Conservation (phyloP, 1,140 invertebrate species). For the Zaprionus vittiger region DNA sequence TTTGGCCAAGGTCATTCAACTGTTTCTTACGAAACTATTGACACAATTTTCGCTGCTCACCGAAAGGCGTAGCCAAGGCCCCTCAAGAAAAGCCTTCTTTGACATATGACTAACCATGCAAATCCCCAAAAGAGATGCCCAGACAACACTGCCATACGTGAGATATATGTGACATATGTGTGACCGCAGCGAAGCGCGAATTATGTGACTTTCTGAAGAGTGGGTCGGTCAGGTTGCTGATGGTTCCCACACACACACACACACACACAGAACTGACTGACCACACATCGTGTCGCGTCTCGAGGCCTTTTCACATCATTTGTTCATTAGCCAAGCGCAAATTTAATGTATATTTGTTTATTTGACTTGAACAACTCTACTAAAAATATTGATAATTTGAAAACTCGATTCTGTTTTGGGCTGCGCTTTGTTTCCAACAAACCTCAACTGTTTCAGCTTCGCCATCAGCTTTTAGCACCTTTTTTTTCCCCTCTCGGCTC, state of each 20-base stretch:
- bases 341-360: constrained; percentile 47
- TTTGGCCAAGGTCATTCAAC: constrained; percentile 63
- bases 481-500: constrained; percentile 24
- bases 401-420: constrained; percentile 58
- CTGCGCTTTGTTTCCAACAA: constrained; percentile 11
- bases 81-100: constrained; percentile 47
- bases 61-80: constrained; percentile 53
- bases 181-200: constrained; percentile 46
- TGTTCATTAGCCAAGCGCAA: constrained; percentile 48
- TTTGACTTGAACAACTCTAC: constrained; percentile 7
- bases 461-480: constrained; percentile 64
- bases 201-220: constrained; percentile 44
- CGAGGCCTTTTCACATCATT: constrained; percentile 25
- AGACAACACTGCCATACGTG: constrained; percentile 39
- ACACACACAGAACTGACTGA: constrained; percentile 31
- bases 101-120: constrained; percentile 72
- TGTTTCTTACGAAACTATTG: constrained; percentile 51
- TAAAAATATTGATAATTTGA: constrained; percentile 51
- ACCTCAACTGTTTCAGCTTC: constrained; percentile 18
- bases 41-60: constrained; percentile 64
- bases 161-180: constrained; percentile 23
- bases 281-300: constrained; percentile 42
- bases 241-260: constrained; percentile 22
- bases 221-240: constrained; percentile 5
- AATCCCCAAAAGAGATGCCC: constrained; percentile 43